Evolutionary conservation across 1,140 invertebrate species (phyloP), one percentile per base, ranked within the genome.

Genomic region (Drosophila saltans): DNA sequence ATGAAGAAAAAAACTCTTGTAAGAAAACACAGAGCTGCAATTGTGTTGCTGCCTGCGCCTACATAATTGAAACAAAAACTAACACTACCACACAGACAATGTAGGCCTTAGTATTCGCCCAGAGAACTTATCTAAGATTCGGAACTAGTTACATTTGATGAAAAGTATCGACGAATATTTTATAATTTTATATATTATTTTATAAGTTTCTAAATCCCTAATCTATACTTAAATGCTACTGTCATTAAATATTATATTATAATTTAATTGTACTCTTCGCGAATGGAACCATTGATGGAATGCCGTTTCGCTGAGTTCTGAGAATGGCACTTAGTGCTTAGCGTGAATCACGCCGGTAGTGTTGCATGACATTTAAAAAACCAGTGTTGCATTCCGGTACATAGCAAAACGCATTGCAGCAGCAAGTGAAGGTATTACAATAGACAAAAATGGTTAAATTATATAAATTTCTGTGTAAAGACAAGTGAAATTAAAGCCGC

Each of bases 341-440:
- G 24, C 45, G 45, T 48, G 56, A 33, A 8, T 56, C 52, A 56
- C 43, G 5, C 48, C 26, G 16, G 0, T 6, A 56, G 63, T 65
- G 63, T 26, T 65, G 48, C 6, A 43, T 30, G 39, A 16, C 33
- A 52, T 24, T 1, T 2, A 3, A n/a, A 24, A 8, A 30, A 6
- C 41, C 66, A 69, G 71, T 73, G 71, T 60, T 69, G 71, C n/a
- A 39, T 26, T 30, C 59, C 71, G 56, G 33, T 28, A 43, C 26
- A 58, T 10, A 24, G 57, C 28, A 21, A 40, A 61, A 73, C 41
- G 26, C 24, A 64, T 73, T 78, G 64, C 75, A 72, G 28, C 40
- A 40, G 63, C 72, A 70, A 69, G 77, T 78, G 33, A 81, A 89
- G 84, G 85, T 89, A 89, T 81, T 73, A 67, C 68, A 71, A 55